Conservation (phyloP, 1,140 invertebrate genomes). For the Diorhabda sublineata region DNA sequence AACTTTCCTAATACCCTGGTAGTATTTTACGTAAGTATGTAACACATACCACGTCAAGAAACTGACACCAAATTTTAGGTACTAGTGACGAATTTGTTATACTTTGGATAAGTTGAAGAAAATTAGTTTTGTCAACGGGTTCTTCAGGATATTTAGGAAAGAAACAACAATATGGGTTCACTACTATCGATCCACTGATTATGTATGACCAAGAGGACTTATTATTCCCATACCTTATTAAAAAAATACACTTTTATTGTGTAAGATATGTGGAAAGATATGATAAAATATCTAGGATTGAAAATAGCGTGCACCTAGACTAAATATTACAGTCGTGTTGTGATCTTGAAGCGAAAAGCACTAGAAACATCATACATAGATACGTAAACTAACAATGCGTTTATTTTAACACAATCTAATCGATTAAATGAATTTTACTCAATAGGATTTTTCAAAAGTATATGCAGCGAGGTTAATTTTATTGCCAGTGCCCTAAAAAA, state of each 20-base stretch:
- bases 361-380: slow-evolving; percentile 37
- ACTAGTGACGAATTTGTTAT: slow-evolving; percentile 23
- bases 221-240: no score
- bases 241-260: no score
- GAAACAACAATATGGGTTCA: not conserved
- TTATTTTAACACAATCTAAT: slow-evolving; percentile 27
- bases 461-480: no score
- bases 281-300: slow-evolving; percentile 26
- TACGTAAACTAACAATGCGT: slow-evolving; percentile 29
- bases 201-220: no score
- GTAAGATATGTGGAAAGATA: slow-evolving; percentile 27
- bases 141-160: slow-evolving; percentile 11
- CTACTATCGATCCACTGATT: no score
- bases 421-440: not conserved
- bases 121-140: slow-evolving; percentile 33
- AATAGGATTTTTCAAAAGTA: slow-evolving; percentile 14
- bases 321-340: slow-evolving; percentile 39
- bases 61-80: no score
- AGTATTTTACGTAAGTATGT: no score
- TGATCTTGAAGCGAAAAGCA: slow-evolving; percentile 37
- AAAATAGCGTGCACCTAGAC: slow-evolving; percentile 36
- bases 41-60: no score
- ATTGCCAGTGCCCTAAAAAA: no score
- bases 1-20: no score
- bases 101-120: slow-evolving; percentile 26